Evolutionary conservation across 2,797 vertebrate species (phyloP).

Genomic region (Malurus splendens): DNA sequence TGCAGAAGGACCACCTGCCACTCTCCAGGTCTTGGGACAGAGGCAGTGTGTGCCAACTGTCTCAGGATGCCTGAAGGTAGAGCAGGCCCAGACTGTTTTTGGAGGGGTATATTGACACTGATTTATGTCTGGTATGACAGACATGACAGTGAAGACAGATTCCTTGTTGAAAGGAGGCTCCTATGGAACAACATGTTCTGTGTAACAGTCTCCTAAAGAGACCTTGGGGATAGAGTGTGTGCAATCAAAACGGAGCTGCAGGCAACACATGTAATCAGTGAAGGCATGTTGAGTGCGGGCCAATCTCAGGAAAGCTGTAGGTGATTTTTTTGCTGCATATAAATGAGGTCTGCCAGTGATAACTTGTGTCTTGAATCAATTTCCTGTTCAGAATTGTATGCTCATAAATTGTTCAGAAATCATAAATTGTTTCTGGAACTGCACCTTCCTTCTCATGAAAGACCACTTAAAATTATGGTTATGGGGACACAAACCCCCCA

Average conservation of each 20-base stretch:
- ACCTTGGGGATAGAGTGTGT: constrained; percentile 7
- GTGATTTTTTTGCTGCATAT: constrained; percentile 13
- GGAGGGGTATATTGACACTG: background rate
- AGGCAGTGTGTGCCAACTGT: background rate
- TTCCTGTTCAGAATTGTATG: constrained; percentile 21
- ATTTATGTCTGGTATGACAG: constrained; percentile 27
- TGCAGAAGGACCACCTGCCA: background rate
- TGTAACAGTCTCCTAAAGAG: background rate
- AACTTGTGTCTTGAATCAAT: constrained; percentile 32
- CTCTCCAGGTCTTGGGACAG: background rate
- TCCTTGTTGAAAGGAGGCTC: background rate
- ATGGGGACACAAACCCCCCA: background rate
- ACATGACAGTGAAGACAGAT: background rate
- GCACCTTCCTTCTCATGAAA: background rate
- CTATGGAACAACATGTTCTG: constrained; percentile 10
- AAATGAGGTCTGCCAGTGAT: constrained; percentile 30
- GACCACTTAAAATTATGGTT: background rate
- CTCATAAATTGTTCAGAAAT: constrained; percentile 2
- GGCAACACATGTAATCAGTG: constrained; percentile 27
- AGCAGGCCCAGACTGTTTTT: background rate
- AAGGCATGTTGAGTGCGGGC: constrained; percentile 5
- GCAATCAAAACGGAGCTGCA: constrained; percentile 19
- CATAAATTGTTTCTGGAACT: background rate
- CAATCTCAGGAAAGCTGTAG: constrained; percentile 27
- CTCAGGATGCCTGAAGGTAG: background rate